A percentile compares a stretch with the other conserved stretches of the same genome.
phyloP scores from a whole-genome alignment of 2,113 vertebrate genomes.

The Mixornis gularis region DNA sequence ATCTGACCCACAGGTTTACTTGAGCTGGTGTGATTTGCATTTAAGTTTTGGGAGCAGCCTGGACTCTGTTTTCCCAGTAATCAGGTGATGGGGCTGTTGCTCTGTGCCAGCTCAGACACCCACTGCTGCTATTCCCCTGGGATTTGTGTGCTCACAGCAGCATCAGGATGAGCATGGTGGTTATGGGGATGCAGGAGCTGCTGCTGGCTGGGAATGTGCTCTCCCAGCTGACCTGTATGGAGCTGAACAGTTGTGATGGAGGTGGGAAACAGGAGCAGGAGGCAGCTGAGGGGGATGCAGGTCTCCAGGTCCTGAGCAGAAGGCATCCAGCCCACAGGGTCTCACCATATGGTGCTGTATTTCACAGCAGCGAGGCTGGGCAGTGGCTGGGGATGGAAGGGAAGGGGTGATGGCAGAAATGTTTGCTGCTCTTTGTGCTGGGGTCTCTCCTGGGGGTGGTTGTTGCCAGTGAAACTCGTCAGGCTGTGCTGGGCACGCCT shows the following conservation, averaged over 20 bases:
- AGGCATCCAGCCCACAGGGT: neutral
- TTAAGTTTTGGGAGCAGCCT: neutral
- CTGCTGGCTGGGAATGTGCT: neutral
- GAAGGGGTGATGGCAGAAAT: neutral
- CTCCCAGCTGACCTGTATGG: rapidly evolving
- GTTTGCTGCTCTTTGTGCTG: neutral
- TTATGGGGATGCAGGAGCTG: rapidly evolving
- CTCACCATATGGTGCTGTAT: constrained; percentile 15
- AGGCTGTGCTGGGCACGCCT: neutral
- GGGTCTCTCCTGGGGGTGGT: rapidly evolving
- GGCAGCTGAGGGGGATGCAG: neutral
- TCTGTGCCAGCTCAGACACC: neutral
- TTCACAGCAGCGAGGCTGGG: neutral
- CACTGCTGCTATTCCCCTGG: neutral
- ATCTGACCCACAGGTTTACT: neutral
- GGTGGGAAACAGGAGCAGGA: neutral
- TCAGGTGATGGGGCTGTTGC: neutral
- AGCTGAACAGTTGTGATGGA: rapidly evolving
- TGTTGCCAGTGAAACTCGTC: rapidly evolving
- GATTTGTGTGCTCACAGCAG: neutral
- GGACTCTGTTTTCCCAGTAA: neutral
- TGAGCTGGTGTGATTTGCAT: neutral
- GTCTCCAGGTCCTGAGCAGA: neutral
- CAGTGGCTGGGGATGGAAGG: neutral
- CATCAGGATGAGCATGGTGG: rapidly evolving